These are phyloP conservation scores for Bimastos eiseni DNA, from an alignment of 2,888 invertebrate genomes.

Conservation along the genomic window DNA sequence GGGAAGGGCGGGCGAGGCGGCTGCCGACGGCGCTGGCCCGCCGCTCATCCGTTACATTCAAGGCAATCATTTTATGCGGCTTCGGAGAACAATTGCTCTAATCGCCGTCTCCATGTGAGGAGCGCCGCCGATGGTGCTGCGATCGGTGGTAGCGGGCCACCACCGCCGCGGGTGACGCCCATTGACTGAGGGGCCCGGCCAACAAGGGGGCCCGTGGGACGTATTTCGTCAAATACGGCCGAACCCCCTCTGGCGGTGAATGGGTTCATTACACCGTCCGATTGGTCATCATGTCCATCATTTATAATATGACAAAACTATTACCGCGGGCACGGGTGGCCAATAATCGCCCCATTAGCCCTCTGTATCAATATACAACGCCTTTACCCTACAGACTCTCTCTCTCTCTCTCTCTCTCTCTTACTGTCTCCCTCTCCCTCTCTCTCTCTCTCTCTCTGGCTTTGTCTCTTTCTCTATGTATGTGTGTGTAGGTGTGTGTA, in stretches of 20 bases:
- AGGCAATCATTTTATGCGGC: constrained; percentile 23
- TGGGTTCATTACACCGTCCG: constrained; percentile 21
- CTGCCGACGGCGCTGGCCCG: background rate
- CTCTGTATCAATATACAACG: constrained; percentile 2
- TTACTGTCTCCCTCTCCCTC: too few species aligned
- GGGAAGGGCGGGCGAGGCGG: background rate
- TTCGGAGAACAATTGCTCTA: constrained; percentile 15
- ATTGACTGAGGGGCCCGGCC: constrained; percentile 20
- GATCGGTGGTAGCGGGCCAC: background rate
- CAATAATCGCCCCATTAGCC: constrained; percentile 21
- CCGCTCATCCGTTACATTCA: background rate
- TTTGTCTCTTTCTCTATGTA: too few species aligned
- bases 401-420: too few species aligned
- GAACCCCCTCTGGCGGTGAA: constrained; percentile 22
- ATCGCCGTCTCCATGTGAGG: constrained; percentile 14
- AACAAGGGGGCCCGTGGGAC: constrained; percentile 19
- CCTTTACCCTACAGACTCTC: background rate
- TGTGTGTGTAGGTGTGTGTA: background rate
- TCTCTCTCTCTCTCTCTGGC: too few species aligned
- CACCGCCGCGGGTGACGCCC: constrained; percentile 15
- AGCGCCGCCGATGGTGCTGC: background rate
- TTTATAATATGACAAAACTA: constrained; percentile 26
- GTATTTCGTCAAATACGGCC: constrained; percentile 20
- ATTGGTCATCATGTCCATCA: constrained; percentile 15
- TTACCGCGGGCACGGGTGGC: constrained; percentile 8